A percentile compares a stretch with the other conserved stretches of the same genome.
phyloP scores from a whole-genome alignment of 2,888 invertebrate genomes.

The Phengaris arion region DNA sequence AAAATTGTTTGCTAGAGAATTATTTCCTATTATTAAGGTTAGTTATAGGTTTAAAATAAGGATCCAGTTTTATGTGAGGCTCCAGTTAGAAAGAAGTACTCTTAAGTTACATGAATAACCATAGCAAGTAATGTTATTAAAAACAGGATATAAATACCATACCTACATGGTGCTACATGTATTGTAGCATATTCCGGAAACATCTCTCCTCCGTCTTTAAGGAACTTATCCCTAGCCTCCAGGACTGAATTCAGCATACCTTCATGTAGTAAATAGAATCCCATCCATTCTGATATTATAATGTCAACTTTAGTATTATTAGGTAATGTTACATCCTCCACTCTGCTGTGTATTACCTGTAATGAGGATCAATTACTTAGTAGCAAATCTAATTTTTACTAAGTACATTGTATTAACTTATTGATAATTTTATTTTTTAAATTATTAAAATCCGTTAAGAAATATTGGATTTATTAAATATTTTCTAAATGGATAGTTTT shows the following conservation, averaged over 20 bases:
- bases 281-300: slow-evolving; percentile 99
- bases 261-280: slow-evolving; percentile 96
- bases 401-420: no score
- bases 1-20: background rate
- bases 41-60: no score
- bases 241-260: slow-evolving; percentile 96
- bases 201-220: slow-evolving; percentile 85
- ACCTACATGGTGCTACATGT: slow-evolving; percentile 83
- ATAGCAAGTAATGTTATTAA: no score
- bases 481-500: no score
- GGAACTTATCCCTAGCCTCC: slow-evolving; percentile 87
- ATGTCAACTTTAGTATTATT: slow-evolving; percentile 86
- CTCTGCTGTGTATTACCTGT: slow-evolving; percentile 85
- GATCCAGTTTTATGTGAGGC: no score
- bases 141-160: slow-evolving; percentile 47
- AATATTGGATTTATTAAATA: no score
- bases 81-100: no score
- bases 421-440: no score
- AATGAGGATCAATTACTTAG: slow-evolving; percentile 29
- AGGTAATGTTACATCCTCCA: slow-evolving; percentile 87
- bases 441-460: no score
- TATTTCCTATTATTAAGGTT: no score
- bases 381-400: no score
- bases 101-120: no score
- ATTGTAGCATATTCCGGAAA: slow-evolving; percentile 85